Conservation (phyloP, 2,888 invertebrate genomes). For the Dryococelus australis region DNA sequence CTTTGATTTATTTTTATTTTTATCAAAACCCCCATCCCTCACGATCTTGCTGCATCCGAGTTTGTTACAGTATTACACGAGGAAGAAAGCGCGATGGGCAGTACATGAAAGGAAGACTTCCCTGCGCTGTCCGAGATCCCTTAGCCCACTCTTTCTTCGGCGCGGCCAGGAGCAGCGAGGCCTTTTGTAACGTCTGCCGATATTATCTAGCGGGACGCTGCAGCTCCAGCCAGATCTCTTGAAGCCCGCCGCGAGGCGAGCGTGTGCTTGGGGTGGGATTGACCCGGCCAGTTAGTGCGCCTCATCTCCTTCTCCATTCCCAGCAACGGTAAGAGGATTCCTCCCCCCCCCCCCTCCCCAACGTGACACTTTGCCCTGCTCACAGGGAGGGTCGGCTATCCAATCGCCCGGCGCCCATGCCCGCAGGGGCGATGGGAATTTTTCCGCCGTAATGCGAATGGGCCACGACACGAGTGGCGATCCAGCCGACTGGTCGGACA, state of each 20-base stretch:
- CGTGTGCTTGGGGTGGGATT: neutral
- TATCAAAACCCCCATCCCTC: no score
- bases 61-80: no score
- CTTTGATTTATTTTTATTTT: no score
- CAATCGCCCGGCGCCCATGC: no score
- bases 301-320: neutral
- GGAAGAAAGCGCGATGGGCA: no score
- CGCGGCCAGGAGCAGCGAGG: neutral
- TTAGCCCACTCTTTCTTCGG: neutral
- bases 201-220: neutral
- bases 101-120: neutral
- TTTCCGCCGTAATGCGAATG: neutral
- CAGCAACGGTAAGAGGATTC: neutral
- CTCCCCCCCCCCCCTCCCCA: neutral
- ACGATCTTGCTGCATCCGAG: no score
- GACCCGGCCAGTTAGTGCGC: neutral
- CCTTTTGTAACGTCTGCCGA: constrained; percentile 7
- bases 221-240: neutral
- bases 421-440: neutral
- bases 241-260: neutral
- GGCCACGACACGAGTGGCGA: neutral
- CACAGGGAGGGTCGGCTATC: neutral
- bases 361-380: neutral
- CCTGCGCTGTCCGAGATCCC: neutral
- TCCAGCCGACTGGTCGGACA: neutral